A percentile compares a stretch with the other conserved stretches of the same genome.
Conservation (phyloP, 2,113 vertebrate species). For the Neofelis nebulosa region DNA sequence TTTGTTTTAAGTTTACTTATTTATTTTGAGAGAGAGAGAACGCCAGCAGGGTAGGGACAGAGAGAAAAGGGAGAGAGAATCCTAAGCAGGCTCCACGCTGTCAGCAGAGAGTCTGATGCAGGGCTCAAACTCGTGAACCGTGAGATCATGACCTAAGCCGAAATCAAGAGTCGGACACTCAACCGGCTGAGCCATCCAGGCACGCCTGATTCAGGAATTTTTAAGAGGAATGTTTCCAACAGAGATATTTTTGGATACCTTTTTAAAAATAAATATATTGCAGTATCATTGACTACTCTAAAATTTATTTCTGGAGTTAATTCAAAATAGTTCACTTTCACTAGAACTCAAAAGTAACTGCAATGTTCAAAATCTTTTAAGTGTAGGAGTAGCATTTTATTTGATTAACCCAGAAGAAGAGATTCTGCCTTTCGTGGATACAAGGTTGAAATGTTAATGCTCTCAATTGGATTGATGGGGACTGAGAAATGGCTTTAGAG, state of each 20-base stretch:
- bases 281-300: background rate
- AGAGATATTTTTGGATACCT: background rate
- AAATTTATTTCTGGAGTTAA: constrained; percentile 38
- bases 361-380: background rate
- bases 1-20: no score
- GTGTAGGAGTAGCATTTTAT: background rate
- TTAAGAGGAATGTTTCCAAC: constrained; percentile 23
- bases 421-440: background rate
- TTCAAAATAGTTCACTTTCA: background rate
- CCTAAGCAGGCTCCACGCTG: no score
- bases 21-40: no score
- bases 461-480: background rate
- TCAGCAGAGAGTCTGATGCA: no score
- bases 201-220: background rate
- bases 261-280: constrained; percentile 3
- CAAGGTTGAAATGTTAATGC: background rate
- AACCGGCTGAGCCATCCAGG: no score
- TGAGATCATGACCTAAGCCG: no score
- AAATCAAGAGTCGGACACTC: no score
- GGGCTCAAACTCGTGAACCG: no score
- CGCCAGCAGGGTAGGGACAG: no score
- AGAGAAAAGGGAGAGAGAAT: no score
- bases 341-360: background rate
- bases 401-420: background rate
- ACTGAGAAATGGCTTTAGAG: background rate